Conservation (phyloP, 2,888 invertebrate genomes). For the Ichneumoninae sp. region DNA sequence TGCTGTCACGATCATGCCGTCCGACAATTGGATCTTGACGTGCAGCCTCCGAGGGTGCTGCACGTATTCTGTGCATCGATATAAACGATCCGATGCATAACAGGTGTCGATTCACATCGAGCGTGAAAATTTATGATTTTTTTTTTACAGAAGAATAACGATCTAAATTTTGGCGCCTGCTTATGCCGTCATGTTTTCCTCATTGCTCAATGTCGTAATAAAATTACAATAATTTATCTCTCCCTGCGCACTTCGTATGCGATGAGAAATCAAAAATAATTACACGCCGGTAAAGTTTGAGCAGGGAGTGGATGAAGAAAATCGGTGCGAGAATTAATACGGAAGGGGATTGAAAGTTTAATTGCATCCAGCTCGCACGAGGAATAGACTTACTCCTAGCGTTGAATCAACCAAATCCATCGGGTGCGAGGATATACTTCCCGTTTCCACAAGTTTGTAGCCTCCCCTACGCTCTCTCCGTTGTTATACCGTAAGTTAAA, state of each 20-base stretch:
- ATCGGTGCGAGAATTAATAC: conserved; percentile 22
- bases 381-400: conserved; percentile 42
- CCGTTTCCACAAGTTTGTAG: conserved; percentile 21
- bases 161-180: too few species aligned
- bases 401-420: conserved; percentile 69
- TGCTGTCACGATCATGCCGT: conserved; percentile 55
- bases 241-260: too few species aligned
- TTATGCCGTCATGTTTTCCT: too few species aligned
- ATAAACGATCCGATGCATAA: background rate
- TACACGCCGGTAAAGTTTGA: too few species aligned
- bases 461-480: conserved; percentile 4
- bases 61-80: background rate
- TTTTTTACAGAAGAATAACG: background rate
- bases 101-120: background rate
- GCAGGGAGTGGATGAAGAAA: conserved; percentile 73
- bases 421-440: conserved; percentile 35
- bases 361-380: conserved; percentile 76
- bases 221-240: too few species aligned
- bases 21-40: conserved; percentile 70
- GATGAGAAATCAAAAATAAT: too few species aligned
- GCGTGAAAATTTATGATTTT: background rate
- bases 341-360: conserved; percentile 76
- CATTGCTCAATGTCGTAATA: too few species aligned
- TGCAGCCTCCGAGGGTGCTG: conserved; percentile 1
- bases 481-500: background rate